Percentiles rank a stretch among this genome's conserved stretches.
Conservation (phyloP, 30 jellyfish, hydroid and myxozoan species). For the Phacellophora camtschatica region DNA sequence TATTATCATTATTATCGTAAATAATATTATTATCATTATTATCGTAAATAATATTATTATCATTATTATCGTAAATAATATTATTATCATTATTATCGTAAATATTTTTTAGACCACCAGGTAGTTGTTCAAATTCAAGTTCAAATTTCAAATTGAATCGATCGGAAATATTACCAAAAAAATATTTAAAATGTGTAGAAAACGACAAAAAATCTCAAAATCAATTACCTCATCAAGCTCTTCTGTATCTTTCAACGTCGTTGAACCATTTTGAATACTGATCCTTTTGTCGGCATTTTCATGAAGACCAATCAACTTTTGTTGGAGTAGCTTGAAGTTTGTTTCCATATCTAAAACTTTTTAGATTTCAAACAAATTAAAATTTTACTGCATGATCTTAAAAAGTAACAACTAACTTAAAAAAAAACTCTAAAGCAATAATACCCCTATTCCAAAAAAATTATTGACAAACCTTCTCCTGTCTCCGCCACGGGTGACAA, state of each 20-base stretch:
- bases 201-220: not conserved
- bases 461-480: slow-evolving; percentile 18
- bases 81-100: no score
- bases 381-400: not conserved
- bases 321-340: slow-evolving; percentile 26
- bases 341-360: not conserved
- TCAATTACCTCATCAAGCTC: slow-evolving; percentile 41
- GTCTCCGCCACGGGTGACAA: not conserved
- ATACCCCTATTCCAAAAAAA: no score
- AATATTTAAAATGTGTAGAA: not conserved
- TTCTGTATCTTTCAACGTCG: slow-evolving; percentile 70
- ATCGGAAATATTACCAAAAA: not conserved
- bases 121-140: no score
- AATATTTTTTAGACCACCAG: no score
- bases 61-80: no score
- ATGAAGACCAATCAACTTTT: slow-evolving; percentile 1
- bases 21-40: no score
- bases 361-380: no score
- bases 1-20: no score
- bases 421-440: no score
- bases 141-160: no score
- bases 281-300: not conserved
- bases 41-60: no score
- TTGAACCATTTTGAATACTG: not conserved
- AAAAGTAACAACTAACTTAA: no score